These are phyloP conservation scores for Arrhamphus sclerolepis DNA, from an alignment of 2,797 vertebrate species.

Conservation along the genomic window DNA sequence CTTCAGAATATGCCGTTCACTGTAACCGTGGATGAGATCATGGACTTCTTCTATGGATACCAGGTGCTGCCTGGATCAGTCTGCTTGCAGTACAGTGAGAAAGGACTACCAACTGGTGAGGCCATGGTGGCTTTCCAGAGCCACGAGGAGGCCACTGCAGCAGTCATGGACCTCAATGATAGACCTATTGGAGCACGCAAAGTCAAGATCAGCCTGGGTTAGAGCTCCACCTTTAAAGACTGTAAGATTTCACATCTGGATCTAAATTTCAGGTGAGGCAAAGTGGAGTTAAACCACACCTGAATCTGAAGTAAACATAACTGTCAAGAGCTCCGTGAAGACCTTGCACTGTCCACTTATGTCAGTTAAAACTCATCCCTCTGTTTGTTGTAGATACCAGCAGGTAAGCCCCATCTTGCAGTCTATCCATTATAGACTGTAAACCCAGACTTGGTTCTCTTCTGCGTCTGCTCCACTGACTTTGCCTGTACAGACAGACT, in stretches of 20 bases:
- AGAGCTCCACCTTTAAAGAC: constrained; percentile 39
- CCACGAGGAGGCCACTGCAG: constrained; percentile 94
- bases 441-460: constrained; percentile 33
- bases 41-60: constrained; percentile 99
- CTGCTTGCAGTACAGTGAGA: constrained; percentile 96
- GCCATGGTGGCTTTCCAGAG: constrained; percentile 99
- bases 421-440: constrained; percentile 27
- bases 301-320: constrained; percentile 13
- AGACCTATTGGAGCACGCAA: constrained; percentile 97
- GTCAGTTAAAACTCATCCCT: constrained; percentile 17
- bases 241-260: constrained; percentile 18
- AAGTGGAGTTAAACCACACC: constrained; percentile 17
- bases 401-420: constrained; percentile 39
- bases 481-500: constrained; percentile 49
- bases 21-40: constrained; percentile 96
- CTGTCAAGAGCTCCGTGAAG: constrained; percentile 1
- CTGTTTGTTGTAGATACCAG: constrained; percentile 41
- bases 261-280: constrained; percentile 18
- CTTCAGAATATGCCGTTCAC: constrained; percentile 99
- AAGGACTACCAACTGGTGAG: constrained; percentile 97
- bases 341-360: constrained; percentile 9
- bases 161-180: constrained; percentile 97
- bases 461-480: constrained; percentile 43
- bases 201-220: constrained; percentile 96
- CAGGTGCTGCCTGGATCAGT: constrained; percentile 96